phyloP scores from a whole-genome alignment of 1,140 invertebrate species.

The Diplogasteroides magnus region DNA sequence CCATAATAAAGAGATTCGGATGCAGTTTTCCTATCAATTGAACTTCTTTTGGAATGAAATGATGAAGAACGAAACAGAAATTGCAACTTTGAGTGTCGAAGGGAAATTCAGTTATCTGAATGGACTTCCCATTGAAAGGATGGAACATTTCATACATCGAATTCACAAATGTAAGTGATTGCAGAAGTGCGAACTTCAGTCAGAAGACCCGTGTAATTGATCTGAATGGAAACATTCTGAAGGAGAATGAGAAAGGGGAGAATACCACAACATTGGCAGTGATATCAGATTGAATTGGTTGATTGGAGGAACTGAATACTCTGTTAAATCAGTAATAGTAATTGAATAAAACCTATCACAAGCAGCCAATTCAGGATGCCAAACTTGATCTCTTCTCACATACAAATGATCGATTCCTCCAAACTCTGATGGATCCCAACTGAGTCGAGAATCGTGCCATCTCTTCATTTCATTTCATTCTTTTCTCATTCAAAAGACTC shows the following conservation, averaged over 20 bases:
- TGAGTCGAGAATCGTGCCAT: constrained; percentile 12
- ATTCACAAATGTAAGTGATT: background rate
- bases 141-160: background rate
- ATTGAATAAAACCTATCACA: constrained; percentile 8
- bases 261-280: background rate
- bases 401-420: constrained; percentile 17
- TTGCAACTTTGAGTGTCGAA: background rate
- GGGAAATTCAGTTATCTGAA: background rate
- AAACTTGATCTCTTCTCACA: constrained; percentile 1
- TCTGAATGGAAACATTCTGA: background rate
- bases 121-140: background rate
- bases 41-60: background rate
- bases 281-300: background rate
- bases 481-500: background rate
- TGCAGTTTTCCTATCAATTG: background rate
- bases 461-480: background rate
- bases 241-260: background rate
- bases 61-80: background rate
- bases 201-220: background rate
- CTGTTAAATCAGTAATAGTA: no score
- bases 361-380: constrained; percentile 16
- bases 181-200: background rate
- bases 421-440: constrained; percentile 17
- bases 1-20: background rate
- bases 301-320: background rate